These are phyloP conservation scores for Gnatocerus cornutus DNA, from an alignment of 2,888 invertebrate genomes.

Conservation along the genomic window DNA sequence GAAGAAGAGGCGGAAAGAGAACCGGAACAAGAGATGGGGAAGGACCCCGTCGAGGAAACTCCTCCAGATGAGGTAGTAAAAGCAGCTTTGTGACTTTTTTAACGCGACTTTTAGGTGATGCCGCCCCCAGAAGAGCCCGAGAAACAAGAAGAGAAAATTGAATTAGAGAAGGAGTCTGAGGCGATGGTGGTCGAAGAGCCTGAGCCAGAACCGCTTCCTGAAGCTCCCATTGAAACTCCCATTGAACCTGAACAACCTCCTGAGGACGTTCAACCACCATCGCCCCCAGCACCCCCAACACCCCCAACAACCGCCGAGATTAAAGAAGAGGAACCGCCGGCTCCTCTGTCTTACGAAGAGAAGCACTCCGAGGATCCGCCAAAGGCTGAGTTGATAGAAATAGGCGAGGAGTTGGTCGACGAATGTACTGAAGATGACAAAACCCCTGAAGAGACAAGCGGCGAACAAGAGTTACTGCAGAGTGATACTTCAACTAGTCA, in stretches of 20 bases:
- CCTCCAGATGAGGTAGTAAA: too few species aligned
- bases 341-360: neutral
- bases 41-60: too few species aligned
- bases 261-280: conserved; percentile 10
- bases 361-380: conserved; percentile 1
- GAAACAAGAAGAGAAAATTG: conserved; percentile 22
- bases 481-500: conserved; percentile 51
- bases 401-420: conserved; percentile 31
- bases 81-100: too few species aligned
- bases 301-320: neutral
- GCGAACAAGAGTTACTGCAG: conserved; percentile 15
- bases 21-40: too few species aligned
- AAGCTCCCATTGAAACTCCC: too few species aligned
- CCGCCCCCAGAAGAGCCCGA: neutral
- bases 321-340: conserved; percentile 1
- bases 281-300: too few species aligned
- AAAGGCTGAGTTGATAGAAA: neutral
- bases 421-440: conserved; percentile 39
- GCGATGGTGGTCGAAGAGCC: too few species aligned
- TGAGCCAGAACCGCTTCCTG: too few species aligned
- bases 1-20: too few species aligned
- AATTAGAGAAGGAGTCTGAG: too few species aligned
- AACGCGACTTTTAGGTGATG: too few species aligned
- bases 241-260: conserved; percentile 10
- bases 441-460: conserved; percentile 15